phyloP scores from a whole-genome alignment of 2,797 vertebrate species.

The Eulemur coronatus region DNA sequence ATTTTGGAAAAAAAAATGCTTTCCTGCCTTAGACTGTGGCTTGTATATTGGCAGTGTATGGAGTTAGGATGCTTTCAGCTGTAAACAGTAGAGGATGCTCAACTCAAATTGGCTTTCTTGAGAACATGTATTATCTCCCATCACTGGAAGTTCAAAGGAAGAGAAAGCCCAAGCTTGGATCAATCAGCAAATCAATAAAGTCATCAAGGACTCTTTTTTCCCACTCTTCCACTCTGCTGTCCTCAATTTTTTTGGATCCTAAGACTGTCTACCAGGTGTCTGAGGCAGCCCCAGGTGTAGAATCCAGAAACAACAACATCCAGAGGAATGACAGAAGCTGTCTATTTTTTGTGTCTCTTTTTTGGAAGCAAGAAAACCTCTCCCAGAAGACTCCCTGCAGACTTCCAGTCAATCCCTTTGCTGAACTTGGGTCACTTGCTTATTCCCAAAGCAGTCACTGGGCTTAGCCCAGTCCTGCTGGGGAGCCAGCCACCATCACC shows the following conservation, averaged over 20 bases:
- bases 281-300: neutral
- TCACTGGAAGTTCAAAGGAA: neutral
- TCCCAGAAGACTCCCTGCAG: neutral
- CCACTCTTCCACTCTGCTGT: neutral
- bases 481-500: neutral
- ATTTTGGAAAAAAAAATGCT: neutral
- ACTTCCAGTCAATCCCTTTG: neutral
- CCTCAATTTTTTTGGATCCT: neutral
- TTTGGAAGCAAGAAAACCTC: constrained; percentile 3
- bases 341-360: neutral
- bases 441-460: neutral
- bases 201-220: neutral
- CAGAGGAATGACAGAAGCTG: neutral
- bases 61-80: neutral
- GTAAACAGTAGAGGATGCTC: neutral
- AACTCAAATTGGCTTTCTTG: neutral
- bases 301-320: neutral
- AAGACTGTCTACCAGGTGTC: neutral
- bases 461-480: neutral
- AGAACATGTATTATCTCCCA: neutral
- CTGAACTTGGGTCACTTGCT: neutral
- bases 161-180: neutral
- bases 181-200: neutral
- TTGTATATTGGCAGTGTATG: neutral
- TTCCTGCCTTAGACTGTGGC: neutral